Percentiles rank a stretch among this genome's conserved stretches.
These are phyloP conservation scores for Tetrao urogallus DNA, from an alignment of 2,113 vertebrate species.

Conservation along the genomic window DNA sequence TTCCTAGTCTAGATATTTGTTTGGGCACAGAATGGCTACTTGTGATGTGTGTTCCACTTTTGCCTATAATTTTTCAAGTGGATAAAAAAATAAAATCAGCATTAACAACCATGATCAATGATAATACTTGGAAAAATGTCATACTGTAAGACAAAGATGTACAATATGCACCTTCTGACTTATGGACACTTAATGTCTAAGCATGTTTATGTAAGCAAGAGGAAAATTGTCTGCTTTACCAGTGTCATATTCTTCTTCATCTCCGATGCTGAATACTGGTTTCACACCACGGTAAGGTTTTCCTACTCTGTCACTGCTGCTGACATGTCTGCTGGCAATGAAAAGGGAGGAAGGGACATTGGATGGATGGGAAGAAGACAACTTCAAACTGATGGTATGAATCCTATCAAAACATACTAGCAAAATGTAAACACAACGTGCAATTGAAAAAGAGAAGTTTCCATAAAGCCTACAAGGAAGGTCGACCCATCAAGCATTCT, in stretches of 20 bases:
- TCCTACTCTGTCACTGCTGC: conserved; percentile 95
- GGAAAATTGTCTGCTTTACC: conserved; percentile 75
- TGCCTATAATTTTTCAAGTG: not conserved
- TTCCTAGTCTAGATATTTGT: not conserved
- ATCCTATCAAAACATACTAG: not conserved
- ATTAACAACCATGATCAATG: not conserved
- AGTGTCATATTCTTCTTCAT: conserved; percentile 98
- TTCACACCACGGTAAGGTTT: conserved; percentile 98
- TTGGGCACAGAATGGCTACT: not conserved
- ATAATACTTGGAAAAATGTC: not conserved
- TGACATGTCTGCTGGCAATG: conserved; percentile 87
- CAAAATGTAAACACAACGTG: conserved; percentile 16
- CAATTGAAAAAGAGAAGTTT: conserved; percentile 11
- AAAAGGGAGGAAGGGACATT: not conserved
- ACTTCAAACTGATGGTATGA: not conserved
- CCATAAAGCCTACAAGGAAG: conserved; percentile 53
- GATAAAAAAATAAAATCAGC: not conserved
- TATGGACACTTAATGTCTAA: not conserved
- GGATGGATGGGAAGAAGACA: not conserved
- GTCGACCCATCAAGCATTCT: conserved; percentile 23
- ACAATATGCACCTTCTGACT: not conserved
- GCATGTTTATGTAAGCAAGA: not conserved
- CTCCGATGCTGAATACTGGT: conserved; percentile 97
- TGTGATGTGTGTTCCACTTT: not conserved
- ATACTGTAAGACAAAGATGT: not conserved